phyloP scores from a whole-genome alignment of 2,797 vertebrate genomes.

The Melanotaenia nigrans region DNA sequence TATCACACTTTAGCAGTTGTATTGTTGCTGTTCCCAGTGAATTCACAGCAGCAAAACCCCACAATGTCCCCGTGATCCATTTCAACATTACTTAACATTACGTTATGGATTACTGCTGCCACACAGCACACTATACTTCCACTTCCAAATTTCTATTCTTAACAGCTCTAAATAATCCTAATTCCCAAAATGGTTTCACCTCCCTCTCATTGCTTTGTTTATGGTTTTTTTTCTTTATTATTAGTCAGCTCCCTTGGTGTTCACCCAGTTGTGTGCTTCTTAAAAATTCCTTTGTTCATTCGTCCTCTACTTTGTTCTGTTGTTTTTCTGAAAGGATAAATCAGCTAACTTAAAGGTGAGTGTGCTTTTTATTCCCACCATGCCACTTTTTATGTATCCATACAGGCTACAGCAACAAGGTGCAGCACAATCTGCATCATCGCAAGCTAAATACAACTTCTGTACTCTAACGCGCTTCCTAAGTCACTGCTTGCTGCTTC shows the following conservation, averaged over 20 bases:
- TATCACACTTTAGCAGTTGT: slow-evolving; percentile 12
- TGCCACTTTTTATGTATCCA: slow-evolving; percentile 60
- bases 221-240: slow-evolving; percentile 43
- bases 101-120: slow-evolving; percentile 50
- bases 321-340: slow-evolving; percentile 80
- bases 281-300: slow-evolving; percentile 65
- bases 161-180: slow-evolving; percentile 73
- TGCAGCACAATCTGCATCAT: slow-evolving; percentile 50
- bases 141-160: slow-evolving; percentile 46
- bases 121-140: slow-evolving; percentile 37
- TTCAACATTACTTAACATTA: slow-evolving; percentile 55
- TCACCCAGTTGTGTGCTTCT: slow-evolving; percentile 48
- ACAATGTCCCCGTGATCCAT: slow-evolving; percentile 37
- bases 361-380: slow-evolving; percentile 61
- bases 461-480: slow-evolving; percentile 27
- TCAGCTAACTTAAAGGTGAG: slow-evolving; percentile 83
- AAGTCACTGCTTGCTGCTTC: slow-evolving; percentile 65
- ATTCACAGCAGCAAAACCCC: slow-evolving; percentile 18
- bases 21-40: slow-evolving; percentile 14
- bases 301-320: slow-evolving; percentile 75
- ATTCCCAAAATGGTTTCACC: slow-evolving; percentile 55
- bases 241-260: slow-evolving; percentile 42
- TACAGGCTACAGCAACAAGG: slow-evolving; percentile 41
- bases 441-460: slow-evolving; percentile 52
- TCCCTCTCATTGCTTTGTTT: slow-evolving; percentile 53